Evolutionary conservation across 2,113 vertebrate species (phyloP), one percentile per base, ranked within the genome.

Genomic region (Genyomyrus donnyi): DNA sequence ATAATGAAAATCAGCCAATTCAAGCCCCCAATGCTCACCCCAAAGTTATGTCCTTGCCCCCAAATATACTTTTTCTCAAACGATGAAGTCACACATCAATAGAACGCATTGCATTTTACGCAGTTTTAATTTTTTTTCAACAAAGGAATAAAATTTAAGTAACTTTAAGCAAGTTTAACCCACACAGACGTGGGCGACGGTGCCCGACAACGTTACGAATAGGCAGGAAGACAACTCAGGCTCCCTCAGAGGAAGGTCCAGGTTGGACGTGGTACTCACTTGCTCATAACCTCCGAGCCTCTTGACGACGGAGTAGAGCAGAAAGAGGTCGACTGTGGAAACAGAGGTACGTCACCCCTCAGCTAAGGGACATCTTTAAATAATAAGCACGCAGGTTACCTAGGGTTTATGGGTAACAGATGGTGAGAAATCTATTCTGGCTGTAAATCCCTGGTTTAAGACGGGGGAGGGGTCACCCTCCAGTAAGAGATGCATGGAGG

Each of bases 241-340:
- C 8, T 66, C 24, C 62, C 62, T 66, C 58, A 11, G 24, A 66
- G 24, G 8, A 66, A 10, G 1, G 24, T n/a, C 56, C 19, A 0
- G 21, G 66, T 35, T 6, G 11, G 31, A 17, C 6, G 35, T 6
- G 2, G 31, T 50, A 92, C 94, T 94, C 90, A 96, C 96, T 92
- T 91, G 94, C 3, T 96, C 95, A 86, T 96, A 96, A 88, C 96
- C 96, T 7, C 96, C 96, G 1, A 96, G 94, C 42, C 93, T 93
- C 89, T 94, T 95, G 39, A 96, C 96, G 90, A 95, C 93, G 0
- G 96, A 95, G 91, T 94, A 96, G 94, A 97, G 94, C 90, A 95
- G 94, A 93, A 96, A 97, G 87, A 97, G 96, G 92, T 97, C 94
- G 77, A 97, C 96, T 97, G 95, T n/a, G 89, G 91, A 90, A 84